Evolutionary conservation across 2,888 invertebrate genomes (phyloP).

Genomic region (Craniophora ligustri): DNA sequence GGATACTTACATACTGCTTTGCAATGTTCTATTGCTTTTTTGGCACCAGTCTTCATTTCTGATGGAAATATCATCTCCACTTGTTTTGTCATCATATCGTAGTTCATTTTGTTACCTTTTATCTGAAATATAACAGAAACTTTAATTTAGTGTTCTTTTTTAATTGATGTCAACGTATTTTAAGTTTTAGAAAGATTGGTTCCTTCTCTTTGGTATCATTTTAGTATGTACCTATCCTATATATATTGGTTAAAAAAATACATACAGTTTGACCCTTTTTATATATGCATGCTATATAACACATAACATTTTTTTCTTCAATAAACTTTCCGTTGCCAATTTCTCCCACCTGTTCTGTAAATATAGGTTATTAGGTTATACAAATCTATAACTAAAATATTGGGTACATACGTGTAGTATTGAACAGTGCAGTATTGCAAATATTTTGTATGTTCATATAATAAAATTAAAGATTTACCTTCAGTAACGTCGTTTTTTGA

Average conservation of each 20-base stretch:
- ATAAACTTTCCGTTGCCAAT: conserved; percentile 68
- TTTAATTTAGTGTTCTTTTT: conserved; percentile 4
- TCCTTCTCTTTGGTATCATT: too few relatives aligned
- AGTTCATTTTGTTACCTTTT: conserved; percentile 67
- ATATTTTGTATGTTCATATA: too few relatives aligned
- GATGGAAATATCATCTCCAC: conserved; percentile 74
- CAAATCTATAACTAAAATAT: too few relatives aligned
- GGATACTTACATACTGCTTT: conserved; percentile 61
- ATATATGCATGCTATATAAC: conserved; percentile 68
- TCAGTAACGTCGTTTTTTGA: conserved; percentile 67
- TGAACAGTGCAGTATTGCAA: too few relatives aligned
- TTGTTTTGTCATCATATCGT: conserved; percentile 68
- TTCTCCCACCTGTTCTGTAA: conserved; percentile 63
- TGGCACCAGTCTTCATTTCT: conserved; percentile 66
- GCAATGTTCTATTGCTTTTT: conserved; percentile 65
- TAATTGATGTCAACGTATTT: too few relatives aligned
- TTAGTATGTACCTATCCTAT: too few relatives aligned
- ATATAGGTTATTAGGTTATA: not conserved
- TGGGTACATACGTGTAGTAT: too few relatives aligned
- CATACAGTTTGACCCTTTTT: conserved; percentile 61
- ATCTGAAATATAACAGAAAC: conserved; percentile 52
- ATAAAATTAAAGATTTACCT: conserved; percentile 52
- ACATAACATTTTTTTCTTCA: conserved; percentile 67
- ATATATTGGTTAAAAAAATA: too few relatives aligned
- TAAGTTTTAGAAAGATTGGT: too few relatives aligned